These are phyloP conservation scores for Campopleginae sp. DNA, from an alignment of 2,888 invertebrate species.

Conservation along the genomic window DNA sequence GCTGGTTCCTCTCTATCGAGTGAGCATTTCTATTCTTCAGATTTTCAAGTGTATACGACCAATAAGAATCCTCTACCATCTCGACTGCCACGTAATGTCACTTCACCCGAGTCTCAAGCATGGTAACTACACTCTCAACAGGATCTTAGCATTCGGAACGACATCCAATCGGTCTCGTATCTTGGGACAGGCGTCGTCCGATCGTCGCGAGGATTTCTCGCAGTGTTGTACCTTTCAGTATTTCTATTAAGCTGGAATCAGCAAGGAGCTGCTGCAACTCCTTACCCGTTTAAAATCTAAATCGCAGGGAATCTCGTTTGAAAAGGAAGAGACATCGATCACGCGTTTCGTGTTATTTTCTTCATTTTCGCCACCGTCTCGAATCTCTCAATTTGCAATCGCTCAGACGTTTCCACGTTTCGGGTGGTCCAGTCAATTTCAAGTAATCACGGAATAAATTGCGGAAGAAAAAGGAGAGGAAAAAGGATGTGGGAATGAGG, in stretches of 20 bases:
- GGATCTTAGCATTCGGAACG: slow-evolving; percentile 62
- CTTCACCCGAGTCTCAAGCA: slow-evolving; percentile 6
- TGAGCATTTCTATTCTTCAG: slow-evolving; percentile 56
- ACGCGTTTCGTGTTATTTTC: background rate
- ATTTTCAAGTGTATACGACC: slow-evolving; percentile 32
- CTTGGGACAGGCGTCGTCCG: slow-evolving; percentile 58
- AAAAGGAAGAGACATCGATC: background rate
- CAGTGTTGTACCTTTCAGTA: slow-evolving; percentile 52
- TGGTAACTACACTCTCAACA: slow-evolving; percentile 23
- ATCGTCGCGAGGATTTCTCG: slow-evolving; percentile 29
- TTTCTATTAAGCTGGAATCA: slow-evolving; percentile 66
- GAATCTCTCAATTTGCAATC: background rate
- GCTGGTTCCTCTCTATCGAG: slow-evolving; percentile 56
- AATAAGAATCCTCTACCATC: background rate
- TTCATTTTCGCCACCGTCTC: background rate
- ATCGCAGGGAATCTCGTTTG: background rate
- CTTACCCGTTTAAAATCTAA: slow-evolving; percentile 49
- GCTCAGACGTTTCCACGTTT: background rate
- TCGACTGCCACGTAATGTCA: background rate
- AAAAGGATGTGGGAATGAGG: background rate
- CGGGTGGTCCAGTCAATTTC: background rate
- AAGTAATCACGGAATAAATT: background rate
- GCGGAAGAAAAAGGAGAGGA: background rate
- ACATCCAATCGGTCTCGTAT: slow-evolving; percentile 62
- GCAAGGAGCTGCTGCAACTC: background rate